These are phyloP conservation scores for Rhagophthalmus giganteus DNA, from an alignment of 2,888 invertebrate genomes.

Conservation along the genomic window DNA sequence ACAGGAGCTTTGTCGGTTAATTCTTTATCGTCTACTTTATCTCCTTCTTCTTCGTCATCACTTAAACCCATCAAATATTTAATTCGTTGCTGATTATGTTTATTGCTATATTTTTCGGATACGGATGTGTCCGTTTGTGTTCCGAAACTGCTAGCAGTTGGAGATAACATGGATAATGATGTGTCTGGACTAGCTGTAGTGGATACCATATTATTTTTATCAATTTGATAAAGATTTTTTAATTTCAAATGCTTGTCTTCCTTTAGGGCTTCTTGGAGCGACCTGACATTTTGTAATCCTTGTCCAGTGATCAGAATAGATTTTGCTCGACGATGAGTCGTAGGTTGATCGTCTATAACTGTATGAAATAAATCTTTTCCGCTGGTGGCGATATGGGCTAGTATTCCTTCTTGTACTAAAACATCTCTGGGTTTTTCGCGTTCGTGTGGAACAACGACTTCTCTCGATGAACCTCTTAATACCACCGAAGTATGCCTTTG, in stretches of 20 bases:
- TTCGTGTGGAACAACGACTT: slow-evolving; percentile 2
- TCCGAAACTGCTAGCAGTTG: no score
- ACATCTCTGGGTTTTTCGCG: no score
- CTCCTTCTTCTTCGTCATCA: slow-evolving; percentile 6
- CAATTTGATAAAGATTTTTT: slow-evolving; percentile 9
- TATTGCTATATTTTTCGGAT: not conserved
- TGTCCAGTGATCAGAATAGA: no score
- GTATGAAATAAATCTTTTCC: slow-evolving; percentile 17
- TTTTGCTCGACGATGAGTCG: no score
- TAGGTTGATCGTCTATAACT: no score
- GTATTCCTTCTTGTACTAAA: slow-evolving; percentile 4
- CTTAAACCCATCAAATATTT: slow-evolving; percentile 45
- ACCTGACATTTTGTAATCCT: no score
- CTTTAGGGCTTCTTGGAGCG: no score
- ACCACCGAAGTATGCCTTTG: slow-evolving; percentile 2
- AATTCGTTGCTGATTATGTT: slow-evolving; percentile 31
- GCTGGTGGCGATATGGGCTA: slow-evolving; percentile 4
- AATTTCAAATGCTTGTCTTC: slow-evolving; percentile 11
- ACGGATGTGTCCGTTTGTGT: slow-evolving; percentile 29
- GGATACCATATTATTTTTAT: not conserved
- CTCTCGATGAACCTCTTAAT: not conserved
- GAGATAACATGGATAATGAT: no score
- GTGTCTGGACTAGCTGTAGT: not conserved
- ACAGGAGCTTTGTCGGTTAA: slow-evolving; percentile 4
- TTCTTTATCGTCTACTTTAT: slow-evolving; percentile 11